phyloP scores from a whole-genome alignment of 2,888 invertebrate species.

The Sphinx pinastri region DNA sequence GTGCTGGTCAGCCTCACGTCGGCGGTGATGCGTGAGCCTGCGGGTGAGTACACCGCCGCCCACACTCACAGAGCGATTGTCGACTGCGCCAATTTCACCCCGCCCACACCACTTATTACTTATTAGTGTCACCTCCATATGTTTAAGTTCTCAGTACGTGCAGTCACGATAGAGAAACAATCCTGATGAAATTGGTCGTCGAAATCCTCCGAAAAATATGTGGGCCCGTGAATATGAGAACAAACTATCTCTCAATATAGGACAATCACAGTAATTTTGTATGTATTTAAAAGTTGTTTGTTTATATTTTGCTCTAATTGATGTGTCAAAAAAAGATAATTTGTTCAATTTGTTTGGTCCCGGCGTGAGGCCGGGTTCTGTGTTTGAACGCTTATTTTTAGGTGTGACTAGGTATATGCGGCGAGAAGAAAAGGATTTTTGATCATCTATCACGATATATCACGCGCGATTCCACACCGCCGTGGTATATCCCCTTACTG shows the following conservation, averaged over 20 bases:
- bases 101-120: conserved; percentile 28
- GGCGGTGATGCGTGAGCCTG: conserved; percentile 94
- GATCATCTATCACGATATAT: conserved; percentile 84
- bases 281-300: conserved; percentile 45
- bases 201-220: conserved; percentile 60
- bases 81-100: conserved; percentile 67
- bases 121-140: neutral
- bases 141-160: conserved; percentile 13
- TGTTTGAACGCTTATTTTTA: conserved; percentile 80
- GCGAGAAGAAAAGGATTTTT: conserved; percentile 87
- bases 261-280: conserved; percentile 32
- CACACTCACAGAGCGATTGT: conserved; percentile 42
- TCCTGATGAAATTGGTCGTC: conserved; percentile 72
- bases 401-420: conserved; percentile 76
- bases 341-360: conserved; percentile 74
- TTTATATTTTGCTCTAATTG: conserved; percentile 48
- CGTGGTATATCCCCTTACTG: conserved; percentile 74
- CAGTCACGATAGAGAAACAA: conserved; percentile 29
- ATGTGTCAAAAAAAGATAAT: conserved; percentile 73
- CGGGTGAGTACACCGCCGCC: conserved; percentile 67
- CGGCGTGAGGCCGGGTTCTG: conserved; percentile 62
- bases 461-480: conserved; percentile 53
- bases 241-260: conserved; percentile 74
- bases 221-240: conserved; percentile 64
- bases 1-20: conserved; percentile 97